Evolutionary conservation across 2,113 vertebrate genomes (phyloP), one percentile per base, ranked within the genome.

Genomic region (Acanthochromis polyacanthus): DNA sequence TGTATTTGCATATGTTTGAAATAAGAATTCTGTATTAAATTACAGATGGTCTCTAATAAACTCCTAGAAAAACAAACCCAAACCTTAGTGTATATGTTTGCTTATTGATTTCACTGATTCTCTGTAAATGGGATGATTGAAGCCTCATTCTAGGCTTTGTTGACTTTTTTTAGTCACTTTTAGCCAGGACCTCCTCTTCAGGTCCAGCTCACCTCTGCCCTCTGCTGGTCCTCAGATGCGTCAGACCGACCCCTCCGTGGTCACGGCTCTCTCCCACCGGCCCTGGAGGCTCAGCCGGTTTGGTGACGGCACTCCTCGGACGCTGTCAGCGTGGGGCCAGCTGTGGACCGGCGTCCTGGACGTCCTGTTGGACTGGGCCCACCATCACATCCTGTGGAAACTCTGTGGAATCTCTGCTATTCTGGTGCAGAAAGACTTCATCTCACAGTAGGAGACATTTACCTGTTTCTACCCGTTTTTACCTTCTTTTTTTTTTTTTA

Each of bases 351-450:
- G 94, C 82, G 12, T 87, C 16, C 15, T 98, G 93, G 98, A 99
- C 3, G 80, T 98, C 16, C 14, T 98, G 53, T 78, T 97, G 38
- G 97, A 99, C 50, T 99, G 97, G 98, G 96, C 95, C 61, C 91
- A 97, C 5, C 97, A 99, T 78, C 95, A 95, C 14, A 89, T 98
- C 75, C 75, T 99, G 82, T 99, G 98, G 97, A 91, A 94, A 51
- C 69, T 99, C 14, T 99, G 97, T 65, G 98, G 98, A 0, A 76
- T 96, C 64, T 99, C 98, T 14, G 97, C 95, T 68, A 96, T 99
- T 92, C 93, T 99, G 15, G 88, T 97, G 71, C 97, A 99, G 78
- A 98, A 98, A 65, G 95, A 96, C 78, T 97, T 93, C 51, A 63
- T 99, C 86, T 99, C 97, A 64, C 90, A 90, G 98, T 99, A 92